phyloP scores from a whole-genome alignment of 2,797 vertebrate species.

The Telmatherina bonti region DNA sequence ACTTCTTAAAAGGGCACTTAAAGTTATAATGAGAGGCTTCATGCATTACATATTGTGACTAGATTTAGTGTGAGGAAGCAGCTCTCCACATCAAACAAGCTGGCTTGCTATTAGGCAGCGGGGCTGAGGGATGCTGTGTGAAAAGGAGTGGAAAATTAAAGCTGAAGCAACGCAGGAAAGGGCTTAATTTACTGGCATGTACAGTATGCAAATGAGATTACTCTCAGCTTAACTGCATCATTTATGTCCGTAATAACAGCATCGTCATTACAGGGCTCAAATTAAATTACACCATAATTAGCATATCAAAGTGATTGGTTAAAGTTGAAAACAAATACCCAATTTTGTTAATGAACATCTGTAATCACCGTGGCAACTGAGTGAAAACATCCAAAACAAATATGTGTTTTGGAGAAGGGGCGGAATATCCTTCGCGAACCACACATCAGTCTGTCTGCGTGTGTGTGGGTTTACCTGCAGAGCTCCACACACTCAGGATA shows the following conservation, averaged over 20 bases:
- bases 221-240: conserved; percentile 99
- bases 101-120: conserved; percentile 92
- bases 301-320: conserved; percentile 99
- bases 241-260: conserved; percentile 99
- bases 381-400: conserved; percentile 99
- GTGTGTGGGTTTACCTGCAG: conserved; percentile 72
- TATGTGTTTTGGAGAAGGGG: conserved; percentile 93
- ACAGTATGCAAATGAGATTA: conserved; percentile 99
- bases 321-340: conserved; percentile 99
- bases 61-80: conserved; percentile 89
- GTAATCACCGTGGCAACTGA: conserved; percentile 95
- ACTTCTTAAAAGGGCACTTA: conserved; percentile 92
- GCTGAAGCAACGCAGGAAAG: conserved; percentile 95
- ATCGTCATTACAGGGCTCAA: conserved; percentile 99
- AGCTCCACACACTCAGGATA: conserved; percentile 79
- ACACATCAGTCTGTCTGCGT: conserved; percentile 38
- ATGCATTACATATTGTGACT: conserved; percentile 95
- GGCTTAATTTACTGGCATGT: conserved; percentile 99
- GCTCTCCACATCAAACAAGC: conserved; percentile 97
- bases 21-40: conserved; percentile 94
- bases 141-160: conserved; percentile 99
- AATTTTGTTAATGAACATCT: conserved; percentile 99
- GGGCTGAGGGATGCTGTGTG: conserved; percentile 90
- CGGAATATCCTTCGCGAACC: conserved; percentile 72
- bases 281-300: conserved; percentile 99